Evolutionary conservation across 2,113 vertebrate species (phyloP).

Genomic region (Dolichallabes microphthalmus): DNA sequence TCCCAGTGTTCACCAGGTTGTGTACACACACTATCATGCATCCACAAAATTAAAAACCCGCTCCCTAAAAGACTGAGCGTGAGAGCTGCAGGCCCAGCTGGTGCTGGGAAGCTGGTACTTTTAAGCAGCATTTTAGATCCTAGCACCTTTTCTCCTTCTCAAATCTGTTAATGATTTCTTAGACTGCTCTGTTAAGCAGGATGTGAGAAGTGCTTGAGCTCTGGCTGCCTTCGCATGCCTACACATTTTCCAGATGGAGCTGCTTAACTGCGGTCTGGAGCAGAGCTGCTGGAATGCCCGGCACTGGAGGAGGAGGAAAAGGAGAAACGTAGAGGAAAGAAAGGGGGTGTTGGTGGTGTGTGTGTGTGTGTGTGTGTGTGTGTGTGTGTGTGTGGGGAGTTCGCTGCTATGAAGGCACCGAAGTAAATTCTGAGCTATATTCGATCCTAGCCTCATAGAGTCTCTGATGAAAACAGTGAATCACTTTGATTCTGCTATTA

Average conservation of each 20-base stretch:
- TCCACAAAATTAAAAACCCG: not conserved
- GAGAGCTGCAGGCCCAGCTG: not conserved
- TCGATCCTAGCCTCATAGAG: slow-evolving; percentile 9
- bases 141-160: slow-evolving; percentile 28
- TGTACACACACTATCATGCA: not conserved
- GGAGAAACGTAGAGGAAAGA: slow-evolving; percentile 12
- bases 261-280: slow-evolving; percentile 74
- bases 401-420: slow-evolving; percentile 35
- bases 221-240: slow-evolving; percentile 65
- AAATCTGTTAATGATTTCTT: slow-evolving; percentile 73
- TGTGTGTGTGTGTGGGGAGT: not conserved
- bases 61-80: not conserved
- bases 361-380: too few relatives aligned
- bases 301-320: slow-evolving; percentile 37
- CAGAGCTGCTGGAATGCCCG: slow-evolving; percentile 48
- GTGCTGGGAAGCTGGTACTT: not conserved
- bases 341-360: slow-evolving; percentile 6
- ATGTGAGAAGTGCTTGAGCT: slow-evolving; percentile 66
- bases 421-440: slow-evolving; percentile 10
- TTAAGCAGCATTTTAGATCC: not conserved
- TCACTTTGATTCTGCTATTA: slow-evolving; percentile 54
- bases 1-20: not conserved
- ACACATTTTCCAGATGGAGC: slow-evolving; percentile 74
- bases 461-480: slow-evolving; percentile 60
- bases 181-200: slow-evolving; percentile 66